Evolutionary conservation across 2,113 vertebrate species (phyloP), one percentile per base, ranked within the genome.

Genomic region (Ovibos moschatus): DNA sequence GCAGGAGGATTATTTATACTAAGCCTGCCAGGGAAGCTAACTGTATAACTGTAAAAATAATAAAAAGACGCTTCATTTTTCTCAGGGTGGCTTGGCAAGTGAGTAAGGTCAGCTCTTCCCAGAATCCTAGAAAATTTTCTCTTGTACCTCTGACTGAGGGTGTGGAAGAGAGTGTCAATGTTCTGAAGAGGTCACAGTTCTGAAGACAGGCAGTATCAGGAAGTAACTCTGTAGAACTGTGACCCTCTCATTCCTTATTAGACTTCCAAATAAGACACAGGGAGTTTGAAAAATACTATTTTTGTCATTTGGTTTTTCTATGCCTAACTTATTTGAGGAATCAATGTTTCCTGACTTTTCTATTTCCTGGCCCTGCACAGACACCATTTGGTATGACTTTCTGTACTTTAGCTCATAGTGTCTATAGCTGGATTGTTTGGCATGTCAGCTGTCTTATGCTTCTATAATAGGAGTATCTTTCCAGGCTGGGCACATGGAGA

Each of bases 311-410:
- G 47, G 15, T 97, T 91, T 97, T 97, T 96, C 79, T 92, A 76
- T 97, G 93, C 90, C 71, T 94, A 95, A 93, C 58, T 97, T 57
- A 97, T 30, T 96, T 93, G 45, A 97, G 89, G n/a, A 98, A 58
- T 21, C 91, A 2, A 11, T 97, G 96, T 96, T 98, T 98, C 98
- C 95, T 98, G 94, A 98, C 96, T 98, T 99, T 98, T 98, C 97
- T 98, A 97, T 98, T 98, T 98, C 78, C 91, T 97, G 98, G 82
- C 78, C 97, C 93, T 97, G 94, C 96, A 96, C 96, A 95, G 97
- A 97, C 97, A 92, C 74, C 95, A 97, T 95, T 86, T 98, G 96
- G 98, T 98, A 86, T 95, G 85, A 97, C 97, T 98, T 98, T 98
- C 97, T 98, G 93, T 97, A 97, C 95, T 25, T 97, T 97, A 97